Conservation (phyloP, 2,113 vertebrate genomes). For the Acanthochromis polyacanthus region DNA sequence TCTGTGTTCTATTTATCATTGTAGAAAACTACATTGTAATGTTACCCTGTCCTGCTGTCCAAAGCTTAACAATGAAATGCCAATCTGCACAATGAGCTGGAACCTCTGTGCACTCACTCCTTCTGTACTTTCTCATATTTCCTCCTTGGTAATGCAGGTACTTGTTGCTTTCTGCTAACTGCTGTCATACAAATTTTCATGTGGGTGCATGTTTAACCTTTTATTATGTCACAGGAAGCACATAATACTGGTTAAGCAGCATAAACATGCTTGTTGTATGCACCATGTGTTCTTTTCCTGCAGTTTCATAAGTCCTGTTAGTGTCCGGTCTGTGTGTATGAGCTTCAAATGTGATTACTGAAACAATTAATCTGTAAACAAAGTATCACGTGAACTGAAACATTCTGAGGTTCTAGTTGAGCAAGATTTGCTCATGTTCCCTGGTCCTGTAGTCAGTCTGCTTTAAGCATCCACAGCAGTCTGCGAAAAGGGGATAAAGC, state of each 20-base stretch:
- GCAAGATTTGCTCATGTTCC: constrained; percentile 1
- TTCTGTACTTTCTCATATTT: neutral
- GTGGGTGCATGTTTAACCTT: neutral
- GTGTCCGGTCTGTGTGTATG: neutral
- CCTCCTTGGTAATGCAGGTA: no score
- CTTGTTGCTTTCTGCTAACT: no score
- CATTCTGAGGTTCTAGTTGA: neutral
- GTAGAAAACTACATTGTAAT: neutral
- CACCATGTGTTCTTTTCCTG: neutral
- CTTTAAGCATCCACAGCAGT: constrained; percentile 9
- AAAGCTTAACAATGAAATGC: neutral
- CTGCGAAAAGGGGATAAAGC: neutral
- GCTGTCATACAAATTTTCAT: no score
- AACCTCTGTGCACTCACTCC: neutral
- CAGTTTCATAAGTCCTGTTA: neutral
- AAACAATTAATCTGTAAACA: constrained; percentile 13
- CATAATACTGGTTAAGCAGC: neutral
- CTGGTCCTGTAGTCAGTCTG: neutral
- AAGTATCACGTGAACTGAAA: neutral
- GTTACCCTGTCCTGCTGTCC: neutral
- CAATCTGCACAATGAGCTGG: neutral
- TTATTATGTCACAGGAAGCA: neutral
- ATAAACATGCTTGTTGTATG: neutral
- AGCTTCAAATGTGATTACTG: neutral
- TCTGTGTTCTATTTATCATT: neutral